Conservation (phyloP, 2,113 vertebrate genomes). For the Erpornis zantholeuca region DNA sequence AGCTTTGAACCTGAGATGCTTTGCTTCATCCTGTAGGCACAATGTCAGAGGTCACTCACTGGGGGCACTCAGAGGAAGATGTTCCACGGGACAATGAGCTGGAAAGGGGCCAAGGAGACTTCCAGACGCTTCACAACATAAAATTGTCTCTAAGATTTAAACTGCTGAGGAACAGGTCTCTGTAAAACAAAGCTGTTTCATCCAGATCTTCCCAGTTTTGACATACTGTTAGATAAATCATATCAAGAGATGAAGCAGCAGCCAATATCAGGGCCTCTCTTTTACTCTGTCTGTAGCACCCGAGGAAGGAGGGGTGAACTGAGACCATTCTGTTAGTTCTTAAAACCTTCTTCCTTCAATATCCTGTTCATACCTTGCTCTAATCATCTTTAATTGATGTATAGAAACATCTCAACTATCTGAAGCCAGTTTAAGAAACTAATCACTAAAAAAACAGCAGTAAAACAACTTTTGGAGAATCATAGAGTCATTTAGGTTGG, state of each 20-base stretch:
- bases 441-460: background rate
- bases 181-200: background rate
- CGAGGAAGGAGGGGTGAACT: rapidly evolving
- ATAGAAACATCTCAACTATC: background rate
- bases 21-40: background rate
- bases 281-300: background rate
- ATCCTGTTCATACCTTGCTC: background rate
- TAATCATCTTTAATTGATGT: background rate
- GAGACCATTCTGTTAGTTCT: background rate
- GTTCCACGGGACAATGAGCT: background rate
- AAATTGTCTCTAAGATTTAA: background rate
- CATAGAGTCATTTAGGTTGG: background rate
- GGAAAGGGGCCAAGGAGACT: background rate
- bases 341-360: background rate
- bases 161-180: background rate
- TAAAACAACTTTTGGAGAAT: background rate
- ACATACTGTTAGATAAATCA: background rate
- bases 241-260: background rate
- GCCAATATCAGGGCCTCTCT: background rate
- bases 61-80: background rate
- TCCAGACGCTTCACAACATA: background rate
- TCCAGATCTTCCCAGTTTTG: background rate
- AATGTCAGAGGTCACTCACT: background rate
- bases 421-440: background rate
- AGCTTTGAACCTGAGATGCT: background rate